Evolutionary conservation across 2,797 vertebrate species (phyloP).

Genomic region (Sebastes diploproa): DNA sequence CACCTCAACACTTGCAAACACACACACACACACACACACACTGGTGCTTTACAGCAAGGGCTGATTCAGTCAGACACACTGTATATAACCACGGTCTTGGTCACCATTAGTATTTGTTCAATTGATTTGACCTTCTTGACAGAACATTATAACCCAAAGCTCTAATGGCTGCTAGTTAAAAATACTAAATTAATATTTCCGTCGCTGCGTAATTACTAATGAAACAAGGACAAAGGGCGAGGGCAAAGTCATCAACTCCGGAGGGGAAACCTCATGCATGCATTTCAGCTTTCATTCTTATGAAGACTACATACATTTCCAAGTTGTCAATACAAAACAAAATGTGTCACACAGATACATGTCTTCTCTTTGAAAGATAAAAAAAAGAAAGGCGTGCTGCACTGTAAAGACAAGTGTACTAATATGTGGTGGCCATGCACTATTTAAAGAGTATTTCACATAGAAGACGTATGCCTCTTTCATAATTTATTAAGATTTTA

Average conservation of each 20-base stretch:
- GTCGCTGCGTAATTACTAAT: conserved; percentile 61
- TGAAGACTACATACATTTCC: background rate
- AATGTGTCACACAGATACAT: background rate
- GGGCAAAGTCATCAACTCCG: conserved; percentile 62
- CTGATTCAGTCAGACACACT: conserved; percentile 46
- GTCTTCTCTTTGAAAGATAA: conserved; percentile 3
- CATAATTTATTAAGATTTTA: conserved; percentile 65
- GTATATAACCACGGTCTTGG: conserved; percentile 33
- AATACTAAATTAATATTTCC: conserved; percentile 73
- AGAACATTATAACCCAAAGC: conserved; percentile 29
- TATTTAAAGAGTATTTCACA: conserved; percentile 50
- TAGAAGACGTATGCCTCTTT: conserved; percentile 34
- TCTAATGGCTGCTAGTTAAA: conserved; percentile 60
- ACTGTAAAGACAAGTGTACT: conserved; percentile 8
- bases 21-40: background rate
- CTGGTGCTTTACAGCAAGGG: conserved; percentile 19
- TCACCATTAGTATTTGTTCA: conserved; percentile 58
- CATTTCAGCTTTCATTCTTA: conserved; percentile 2
- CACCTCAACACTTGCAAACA: conserved; percentile 36
- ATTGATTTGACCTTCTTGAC: conserved; percentile 63
- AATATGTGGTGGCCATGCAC: conserved; percentile 21
- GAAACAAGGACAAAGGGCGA: conserved; percentile 66
- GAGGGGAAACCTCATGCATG: conserved; percentile 7
- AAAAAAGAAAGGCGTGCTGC: conserved; percentile 11
- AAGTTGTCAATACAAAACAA: background rate